These are phyloP conservation scores for Chlorodrepanis virens DNA, from an alignment of 2,113 vertebrate species.

Conservation along the genomic window DNA sequence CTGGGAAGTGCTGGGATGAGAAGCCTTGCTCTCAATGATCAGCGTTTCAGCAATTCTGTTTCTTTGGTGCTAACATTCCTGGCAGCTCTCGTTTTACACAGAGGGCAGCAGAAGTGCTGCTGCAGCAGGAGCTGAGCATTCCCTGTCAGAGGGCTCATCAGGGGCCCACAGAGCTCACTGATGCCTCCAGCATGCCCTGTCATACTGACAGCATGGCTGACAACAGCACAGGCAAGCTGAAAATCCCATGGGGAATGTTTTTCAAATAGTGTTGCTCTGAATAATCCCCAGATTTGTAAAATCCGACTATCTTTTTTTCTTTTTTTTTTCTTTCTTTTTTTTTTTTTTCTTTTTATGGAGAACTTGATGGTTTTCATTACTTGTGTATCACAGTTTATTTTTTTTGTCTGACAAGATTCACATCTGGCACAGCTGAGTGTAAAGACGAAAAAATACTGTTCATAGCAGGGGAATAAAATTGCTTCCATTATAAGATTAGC, in stretches of 20 bases:
- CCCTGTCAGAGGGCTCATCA: not conserved
- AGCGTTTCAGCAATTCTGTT: slow-evolving; percentile 26
- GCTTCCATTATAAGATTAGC: not conserved
- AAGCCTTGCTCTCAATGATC: slow-evolving; percentile 11
- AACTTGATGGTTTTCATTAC: not conserved
- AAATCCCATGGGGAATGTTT: slow-evolving; percentile 3
- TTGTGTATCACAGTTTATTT: not conserved
- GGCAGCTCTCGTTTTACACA: slow-evolving; percentile 67
- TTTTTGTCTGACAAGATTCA: not conserved
- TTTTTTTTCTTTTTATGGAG: not conserved
- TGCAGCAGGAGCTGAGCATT: slow-evolving; percentile 25
- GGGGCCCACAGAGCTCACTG: not conserved
- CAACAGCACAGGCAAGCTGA: not conserved
- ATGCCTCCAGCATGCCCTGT: slow-evolving; percentile 10
- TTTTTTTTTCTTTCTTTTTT: no score
- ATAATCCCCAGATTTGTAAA: not conserved
- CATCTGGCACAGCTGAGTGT: not conserved
- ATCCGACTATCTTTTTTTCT: accelerated
- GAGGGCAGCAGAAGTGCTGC: slow-evolving; percentile 47
- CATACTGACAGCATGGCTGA: not conserved
- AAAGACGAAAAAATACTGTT: not conserved
- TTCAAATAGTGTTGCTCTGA: not conserved
- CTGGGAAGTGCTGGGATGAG: slow-evolving; percentile 23
- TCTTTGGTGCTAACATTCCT: slow-evolving; percentile 30
- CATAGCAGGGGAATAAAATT: not conserved